A percentile compares a stretch with the other conserved stretches of the same genome.
These are phyloP conservation scores for Podarcis raffonei DNA, from an alignment of 2,113 vertebrate genomes.

Conservation along the genomic window DNA sequence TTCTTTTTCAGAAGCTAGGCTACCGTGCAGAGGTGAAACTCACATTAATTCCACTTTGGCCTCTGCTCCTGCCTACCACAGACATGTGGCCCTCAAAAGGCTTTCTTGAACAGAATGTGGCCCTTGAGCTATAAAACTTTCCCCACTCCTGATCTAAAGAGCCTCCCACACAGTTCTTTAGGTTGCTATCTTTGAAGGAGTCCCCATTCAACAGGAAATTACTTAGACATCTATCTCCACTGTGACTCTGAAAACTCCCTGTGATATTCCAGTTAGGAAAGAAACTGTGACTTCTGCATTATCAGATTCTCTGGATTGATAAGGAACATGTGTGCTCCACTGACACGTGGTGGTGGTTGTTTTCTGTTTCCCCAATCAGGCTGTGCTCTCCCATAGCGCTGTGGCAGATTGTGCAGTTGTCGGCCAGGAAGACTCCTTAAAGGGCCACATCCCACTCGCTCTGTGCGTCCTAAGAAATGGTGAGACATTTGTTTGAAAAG, in stretches of 20 bases:
- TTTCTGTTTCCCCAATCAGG: slow-evolving; percentile 72
- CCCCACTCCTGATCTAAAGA: too few species aligned
- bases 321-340: background rate
- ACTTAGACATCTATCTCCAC: background rate
- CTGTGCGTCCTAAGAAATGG: slow-evolving; percentile 89
- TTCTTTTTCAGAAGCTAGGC: too few species aligned
- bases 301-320: background rate
- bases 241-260: background rate
- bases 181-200: background rate
- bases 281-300: background rate
- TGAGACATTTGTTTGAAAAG: slow-evolving; percentile 66
- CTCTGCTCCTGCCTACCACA: too few species aligned
- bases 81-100: too few species aligned
- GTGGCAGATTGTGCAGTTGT: slow-evolving; percentile 96
- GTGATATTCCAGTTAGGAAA: background rate
- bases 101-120: too few species aligned
- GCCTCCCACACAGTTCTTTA: background rate
- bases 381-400: slow-evolving; percentile 81
- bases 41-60: too few species aligned
- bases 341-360: background rate
- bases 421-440: slow-evolving; percentile 89
- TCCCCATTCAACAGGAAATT: background rate
- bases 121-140: too few species aligned
- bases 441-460: slow-evolving; percentile 91
- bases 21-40: too few species aligned